A percentile compares a stretch with the other conserved stretches of the same genome.
These are phyloP conservation scores for Trypoxylus dichotomus DNA, from an alignment of 1,140 invertebrate genomes.

Conservation along the genomic window DNA sequence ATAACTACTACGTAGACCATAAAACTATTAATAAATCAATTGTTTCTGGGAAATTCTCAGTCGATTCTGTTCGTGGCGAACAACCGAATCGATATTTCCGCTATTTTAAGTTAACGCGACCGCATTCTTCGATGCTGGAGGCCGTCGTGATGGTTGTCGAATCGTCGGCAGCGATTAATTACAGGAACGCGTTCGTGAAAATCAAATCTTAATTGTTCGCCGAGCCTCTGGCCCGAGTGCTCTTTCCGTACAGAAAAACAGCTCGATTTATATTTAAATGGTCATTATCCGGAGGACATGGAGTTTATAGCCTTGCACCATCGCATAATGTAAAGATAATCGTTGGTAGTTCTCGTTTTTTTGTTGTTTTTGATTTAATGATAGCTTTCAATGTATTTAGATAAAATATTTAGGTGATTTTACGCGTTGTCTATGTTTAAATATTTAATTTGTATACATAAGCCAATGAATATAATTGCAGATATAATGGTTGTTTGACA, in stretches of 20 bases:
- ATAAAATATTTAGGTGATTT: too few species aligned
- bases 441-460: too few species aligned
- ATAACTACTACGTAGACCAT: not conserved
- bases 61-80: not conserved
- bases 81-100: not conserved
- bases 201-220: not conserved
- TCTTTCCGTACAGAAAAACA: not conserved
- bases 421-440: too few species aligned
- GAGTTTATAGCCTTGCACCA: too few species aligned
- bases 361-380: too few species aligned
- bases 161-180: not conserved
- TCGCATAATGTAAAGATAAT: too few species aligned
- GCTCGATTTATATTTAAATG: not conserved
- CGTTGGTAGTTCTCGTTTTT: too few species aligned
- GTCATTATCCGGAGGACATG: not conserved
- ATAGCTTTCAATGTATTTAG: too few species aligned
- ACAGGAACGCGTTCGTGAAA: not conserved
- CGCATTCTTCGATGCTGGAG: not conserved
- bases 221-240: not conserved
- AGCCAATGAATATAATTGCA: too few species aligned
- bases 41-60: not conserved
- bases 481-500: too few species aligned
- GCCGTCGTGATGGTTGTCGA: not conserved
- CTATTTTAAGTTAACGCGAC: not conserved
- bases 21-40: slow-evolving; percentile 1